Evolutionary conservation across 53 echinoderm and acorn worm genomes (phyloP), one percentile per base, ranked within the genome.

Genomic region (Hippasteria phrygiana): DNA sequence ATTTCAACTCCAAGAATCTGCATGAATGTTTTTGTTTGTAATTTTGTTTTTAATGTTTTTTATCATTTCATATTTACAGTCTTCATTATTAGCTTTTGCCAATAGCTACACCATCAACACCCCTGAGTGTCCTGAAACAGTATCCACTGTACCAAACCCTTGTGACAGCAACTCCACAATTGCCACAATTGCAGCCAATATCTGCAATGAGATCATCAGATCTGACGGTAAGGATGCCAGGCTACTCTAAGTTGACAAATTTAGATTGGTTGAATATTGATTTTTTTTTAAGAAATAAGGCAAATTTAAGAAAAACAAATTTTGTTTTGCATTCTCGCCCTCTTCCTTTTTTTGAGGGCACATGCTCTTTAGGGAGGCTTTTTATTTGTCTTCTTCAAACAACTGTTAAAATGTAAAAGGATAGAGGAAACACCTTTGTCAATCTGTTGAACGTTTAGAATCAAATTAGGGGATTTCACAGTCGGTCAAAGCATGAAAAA

Each of bases 31-130:
- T 26, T 11, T 47, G 10, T 20, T 74, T 2, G 27, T 45, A 11
- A 45, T 26, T 11, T 20, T 26, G 6, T 1, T 74, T 26, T n/a
- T 41, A 1, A 84, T 29, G 18, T 40, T n/a, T 50, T 53, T 80
- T 27, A 0, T 50, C 3, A 5, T 67, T 82, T 59, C 55, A 10
- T 53, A 24, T 48, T 24, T 55, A 2, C 72, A 94, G 94, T 77
- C 92, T 18, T 94, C 94, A 13, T 40, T 94, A 43, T 77, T 89
- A 80, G 83, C 87, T 18, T 94, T 94, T 77, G 90, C 89, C 28
- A 90, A 75, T 40, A 94, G 94, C 54, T 94, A 88, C 80, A 75
- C 90, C 3, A 87, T 81, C 38, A 94, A 94, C 66, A 88, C 92
- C 7, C 69, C 73, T 5, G 76, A 87, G 28, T 94, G 94, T 48